phyloP scores from a whole-genome alignment of 1,140 invertebrate species.

The Sesamia nonagrioides region DNA sequence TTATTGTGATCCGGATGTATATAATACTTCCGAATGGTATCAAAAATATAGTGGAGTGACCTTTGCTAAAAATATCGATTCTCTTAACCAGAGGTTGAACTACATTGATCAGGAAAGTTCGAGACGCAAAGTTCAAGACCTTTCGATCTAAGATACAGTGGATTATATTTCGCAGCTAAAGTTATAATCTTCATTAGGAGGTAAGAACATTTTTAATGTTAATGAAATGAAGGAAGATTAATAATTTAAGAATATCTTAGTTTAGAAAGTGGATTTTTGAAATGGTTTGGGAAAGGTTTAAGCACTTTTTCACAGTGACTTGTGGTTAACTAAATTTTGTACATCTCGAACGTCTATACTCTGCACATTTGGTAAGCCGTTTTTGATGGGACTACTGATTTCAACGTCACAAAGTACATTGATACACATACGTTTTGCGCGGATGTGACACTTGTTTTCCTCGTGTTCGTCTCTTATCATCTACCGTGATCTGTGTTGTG shows the following conservation, averaged over 20 bases:
- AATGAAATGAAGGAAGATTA: neutral
- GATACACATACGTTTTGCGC: too few species aligned
- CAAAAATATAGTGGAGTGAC: conserved; percentile 5
- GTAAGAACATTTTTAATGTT: neutral
- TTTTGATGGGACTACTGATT: too few species aligned
- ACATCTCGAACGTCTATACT: too few species aligned
- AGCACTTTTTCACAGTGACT: too few species aligned
- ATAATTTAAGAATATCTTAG: neutral
- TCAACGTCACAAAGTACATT: too few species aligned
- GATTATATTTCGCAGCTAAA: neutral
- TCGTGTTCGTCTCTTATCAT: too few species aligned
- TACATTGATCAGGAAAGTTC: conserved; percentile 15
- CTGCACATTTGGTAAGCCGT: too few species aligned
- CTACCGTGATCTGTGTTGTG: too few species aligned
- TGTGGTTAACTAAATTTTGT: too few species aligned
- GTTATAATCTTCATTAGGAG: neutral
- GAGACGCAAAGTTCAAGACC: conserved; percentile 1
- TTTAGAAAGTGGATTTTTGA: neutral
- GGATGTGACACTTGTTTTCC: too few species aligned
- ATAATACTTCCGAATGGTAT: neutral
- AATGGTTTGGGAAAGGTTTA: neutral
- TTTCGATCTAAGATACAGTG: neutral
- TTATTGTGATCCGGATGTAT: neutral
- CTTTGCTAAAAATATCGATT: neutral
- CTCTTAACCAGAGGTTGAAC: neutral